Base-by-base conservation (phyloP, 2,888 invertebrate genomes). In the Eurytoma californica region DNA sequence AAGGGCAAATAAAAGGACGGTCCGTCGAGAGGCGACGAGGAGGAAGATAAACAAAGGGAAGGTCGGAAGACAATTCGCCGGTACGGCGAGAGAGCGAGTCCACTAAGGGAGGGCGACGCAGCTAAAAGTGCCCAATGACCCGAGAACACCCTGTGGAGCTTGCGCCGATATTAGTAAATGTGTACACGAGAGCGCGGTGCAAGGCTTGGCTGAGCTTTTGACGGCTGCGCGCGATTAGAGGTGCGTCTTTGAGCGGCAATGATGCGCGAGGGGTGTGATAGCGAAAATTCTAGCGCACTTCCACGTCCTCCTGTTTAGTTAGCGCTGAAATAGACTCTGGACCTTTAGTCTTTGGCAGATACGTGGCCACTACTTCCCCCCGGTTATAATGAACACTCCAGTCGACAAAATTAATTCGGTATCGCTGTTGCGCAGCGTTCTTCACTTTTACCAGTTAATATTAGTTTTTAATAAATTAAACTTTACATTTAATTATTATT, bases 31-130 rank as follows among this genome's bases (percentile, higher is more conserved):
- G 28, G 13, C 5, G 16, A 24, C 16, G 57, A 55, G 16, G 67
- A 58, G 60, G 53, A 78, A 73, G 72, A 28, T 67, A 73, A 78
- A 78, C 58, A 70, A 77, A 70, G 65, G 39, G 49, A 57, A 16
- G n/a, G 55, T 9, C 24, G n/a, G 68, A 39, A 67, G 67, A 75
- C 75, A 68, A 75, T 75, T 39, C 20, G 61, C 53, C 58, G 58
- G 58, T 20, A 9, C 58, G 4, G 47, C 4, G 24, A n/a, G 3
- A 16, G 53, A 51, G 12, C 60, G 9, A 72, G 53, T 63, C 63
- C 53, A 63, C 63, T 72, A 53, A 14, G 58, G 7, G 9, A 28
- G 69, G 53, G 5, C n/a, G 3, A 14, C 47, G 49, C 47, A 14
- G 3, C 14, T 57, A 77, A 65, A 72, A 73, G 60, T 24, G 74